phyloP scores from a whole-genome alignment of 2,888 invertebrate genomes.

The Ennomos quercinarius region DNA sequence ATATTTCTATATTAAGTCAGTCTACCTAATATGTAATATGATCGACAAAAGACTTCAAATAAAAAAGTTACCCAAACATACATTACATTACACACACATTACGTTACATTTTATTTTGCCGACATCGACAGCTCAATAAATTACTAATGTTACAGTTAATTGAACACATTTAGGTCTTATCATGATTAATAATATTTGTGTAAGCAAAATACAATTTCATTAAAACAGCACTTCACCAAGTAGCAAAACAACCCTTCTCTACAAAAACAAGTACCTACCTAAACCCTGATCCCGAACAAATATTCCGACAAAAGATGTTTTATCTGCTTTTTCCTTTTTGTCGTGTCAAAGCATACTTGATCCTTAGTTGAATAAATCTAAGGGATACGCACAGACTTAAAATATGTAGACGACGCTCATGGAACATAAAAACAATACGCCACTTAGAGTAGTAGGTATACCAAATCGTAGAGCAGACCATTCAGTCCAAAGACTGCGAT shows the following conservation, averaged over 20 bases:
- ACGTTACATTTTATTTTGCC: too few relatives aligned
- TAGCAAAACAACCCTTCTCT: conserved; percentile 22
- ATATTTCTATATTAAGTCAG: too few relatives aligned
- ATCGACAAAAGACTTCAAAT: too few relatives aligned
- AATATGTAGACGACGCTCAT: too few relatives aligned
- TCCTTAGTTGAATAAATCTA: conserved; percentile 75
- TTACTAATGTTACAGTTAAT: neutral
- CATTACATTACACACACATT: too few relatives aligned
- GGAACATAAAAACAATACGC: too few relatives aligned
- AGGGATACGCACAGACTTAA: conserved; percentile 30
- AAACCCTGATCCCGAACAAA: conserved; percentile 54
- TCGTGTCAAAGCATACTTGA: conserved; percentile 84
- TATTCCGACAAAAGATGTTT: conserved; percentile 65
- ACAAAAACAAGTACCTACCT: conserved; percentile 20
- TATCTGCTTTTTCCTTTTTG: conserved; percentile 61
- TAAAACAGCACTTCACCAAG: neutral
- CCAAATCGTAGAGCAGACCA: too few relatives aligned
- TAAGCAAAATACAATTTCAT: neutral
- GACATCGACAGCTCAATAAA: too few relatives aligned
- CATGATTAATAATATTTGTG: neutral
- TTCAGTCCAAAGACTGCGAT: too few relatives aligned
- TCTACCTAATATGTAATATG: too few relatives aligned
- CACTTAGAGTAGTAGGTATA: too few relatives aligned
- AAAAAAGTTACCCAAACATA: too few relatives aligned
- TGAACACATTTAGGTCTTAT: neutral